phyloP scores from a whole-genome alignment of 2,113 vertebrate species.

The Mesoclemmys tuberculata region DNA sequence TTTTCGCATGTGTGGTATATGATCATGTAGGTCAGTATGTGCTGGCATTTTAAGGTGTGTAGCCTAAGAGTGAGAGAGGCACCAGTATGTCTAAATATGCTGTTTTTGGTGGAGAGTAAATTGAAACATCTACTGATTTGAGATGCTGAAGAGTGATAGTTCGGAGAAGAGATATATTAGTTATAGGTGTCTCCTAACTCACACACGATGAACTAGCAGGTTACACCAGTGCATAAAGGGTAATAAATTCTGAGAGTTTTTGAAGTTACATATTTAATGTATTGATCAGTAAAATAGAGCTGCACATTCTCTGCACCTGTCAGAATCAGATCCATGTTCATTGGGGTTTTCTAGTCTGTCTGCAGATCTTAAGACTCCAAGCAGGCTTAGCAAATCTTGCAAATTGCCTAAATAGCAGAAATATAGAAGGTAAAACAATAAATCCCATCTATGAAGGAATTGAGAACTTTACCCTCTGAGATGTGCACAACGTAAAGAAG shows the following conservation, averaged over 20 bases:
- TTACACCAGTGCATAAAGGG: not conserved
- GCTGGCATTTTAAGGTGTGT: not conserved
- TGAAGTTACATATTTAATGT: not conserved
- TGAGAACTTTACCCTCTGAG: not conserved
- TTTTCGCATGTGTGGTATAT: not conserved
- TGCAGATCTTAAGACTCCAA: not conserved
- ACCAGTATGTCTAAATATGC: not conserved
- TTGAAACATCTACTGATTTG: not conserved
- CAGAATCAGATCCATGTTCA: not conserved
- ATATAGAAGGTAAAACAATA: not conserved
- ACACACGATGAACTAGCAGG: not conserved
- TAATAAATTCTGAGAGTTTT: not conserved
- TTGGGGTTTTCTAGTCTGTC: not conserved
- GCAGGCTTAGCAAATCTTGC: constrained; percentile 23
- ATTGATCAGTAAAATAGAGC: not conserved
- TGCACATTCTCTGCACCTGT: constrained; percentile 26
- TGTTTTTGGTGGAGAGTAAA: rapidly evolving
- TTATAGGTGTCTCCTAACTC: not conserved
- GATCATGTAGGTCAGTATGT: not conserved
- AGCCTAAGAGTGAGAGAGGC: not conserved
- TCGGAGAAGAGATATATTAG: not conserved
- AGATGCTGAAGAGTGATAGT: not conserved
- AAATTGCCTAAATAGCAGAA: constrained; percentile 33
- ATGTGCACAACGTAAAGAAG: not conserved
- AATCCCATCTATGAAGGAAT: not conserved